Conservation (phyloP, 2,888 invertebrate genomes). For the Seira musarum region DNA sequence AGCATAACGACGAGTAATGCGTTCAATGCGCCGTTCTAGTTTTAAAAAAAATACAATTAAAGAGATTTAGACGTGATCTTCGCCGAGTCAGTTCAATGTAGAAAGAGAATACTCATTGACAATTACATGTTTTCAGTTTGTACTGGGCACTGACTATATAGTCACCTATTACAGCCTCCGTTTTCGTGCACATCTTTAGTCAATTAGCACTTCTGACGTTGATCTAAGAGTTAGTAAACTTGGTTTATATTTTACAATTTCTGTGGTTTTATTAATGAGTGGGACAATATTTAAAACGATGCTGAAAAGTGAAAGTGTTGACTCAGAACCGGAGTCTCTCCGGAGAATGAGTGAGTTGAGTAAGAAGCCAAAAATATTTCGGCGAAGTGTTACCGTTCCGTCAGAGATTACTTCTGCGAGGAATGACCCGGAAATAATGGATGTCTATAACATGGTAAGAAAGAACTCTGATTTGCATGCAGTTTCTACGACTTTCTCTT, state of each 20-base stretch:
- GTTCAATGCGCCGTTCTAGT: too few relatives aligned
- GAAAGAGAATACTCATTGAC: neutral
- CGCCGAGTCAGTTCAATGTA: neutral
- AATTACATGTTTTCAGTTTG: neutral
- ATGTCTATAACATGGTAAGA: conserved; percentile 59
- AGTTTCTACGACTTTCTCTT: neutral
- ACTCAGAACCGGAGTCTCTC: conserved; percentile 61
- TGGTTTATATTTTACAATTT: too few relatives aligned
- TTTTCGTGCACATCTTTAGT: neutral
- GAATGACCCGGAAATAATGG: conserved; percentile 38
- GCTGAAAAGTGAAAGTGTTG: conserved; percentile 67
- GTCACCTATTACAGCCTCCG: neutral
- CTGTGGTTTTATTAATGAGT: neutral
- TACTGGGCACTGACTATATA: neutral
- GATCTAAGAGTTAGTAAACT: too few relatives aligned
- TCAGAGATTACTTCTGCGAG: conserved; percentile 56
- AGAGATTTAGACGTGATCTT: too few relatives aligned
- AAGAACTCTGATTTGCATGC: neutral
- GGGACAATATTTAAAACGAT: conserved; percentile 57
- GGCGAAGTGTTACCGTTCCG: conserved; percentile 67
- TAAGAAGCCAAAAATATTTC: conserved; percentile 63
- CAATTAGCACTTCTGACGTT: neutral
- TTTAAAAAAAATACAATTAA: too few relatives aligned
- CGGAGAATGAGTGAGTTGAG: conserved; percentile 53
- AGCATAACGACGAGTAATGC: too few relatives aligned